phyloP scores from a whole-genome alignment of 2,113 vertebrate genomes.

The Ptychochromis oligacanthus region DNA sequence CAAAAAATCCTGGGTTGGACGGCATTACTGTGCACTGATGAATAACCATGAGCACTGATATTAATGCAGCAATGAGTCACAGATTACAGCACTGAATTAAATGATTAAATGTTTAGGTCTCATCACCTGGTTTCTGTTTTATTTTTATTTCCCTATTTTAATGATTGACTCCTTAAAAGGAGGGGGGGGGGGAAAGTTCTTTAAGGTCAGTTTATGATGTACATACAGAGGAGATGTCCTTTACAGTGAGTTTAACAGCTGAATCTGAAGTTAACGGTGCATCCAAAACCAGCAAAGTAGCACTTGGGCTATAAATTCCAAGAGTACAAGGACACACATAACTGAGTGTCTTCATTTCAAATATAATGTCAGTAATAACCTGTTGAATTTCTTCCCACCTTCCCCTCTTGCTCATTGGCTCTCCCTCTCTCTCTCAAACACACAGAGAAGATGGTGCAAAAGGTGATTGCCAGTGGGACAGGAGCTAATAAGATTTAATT shows the following conservation, averaged over 20 bases:
- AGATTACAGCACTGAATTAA: slow-evolving; percentile 31
- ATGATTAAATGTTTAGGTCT: neutral
- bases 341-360: slow-evolving; percentile 32
- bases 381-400: neutral
- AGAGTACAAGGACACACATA: neutral
- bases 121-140: neutral
- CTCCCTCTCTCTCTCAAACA: neutral
- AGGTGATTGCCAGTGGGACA: slow-evolving; percentile 56
- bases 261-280: slow-evolving; percentile 25
- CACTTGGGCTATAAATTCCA: slow-evolving; percentile 2
- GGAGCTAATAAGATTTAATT: slow-evolving; percentile 68
- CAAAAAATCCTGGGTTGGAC: slow-evolving; percentile 27
- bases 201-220: neutral
- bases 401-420: neutral
- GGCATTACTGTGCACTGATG: slow-evolving; percentile 52
- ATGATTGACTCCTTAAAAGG: neutral
- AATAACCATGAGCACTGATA: slow-evolving; percentile 55
- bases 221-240: neutral
- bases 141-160: neutral
- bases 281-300: slow-evolving; percentile 19
- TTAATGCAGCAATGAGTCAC: slow-evolving; percentile 42
- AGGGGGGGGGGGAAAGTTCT: too few relatives aligned
- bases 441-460: slow-evolving; percentile 25
- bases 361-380: slow-evolving; percentile 39
- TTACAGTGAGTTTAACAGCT: neutral